Conservation (phyloP, 2,113 vertebrate genomes). For the Grammomys surdaster region DNA sequence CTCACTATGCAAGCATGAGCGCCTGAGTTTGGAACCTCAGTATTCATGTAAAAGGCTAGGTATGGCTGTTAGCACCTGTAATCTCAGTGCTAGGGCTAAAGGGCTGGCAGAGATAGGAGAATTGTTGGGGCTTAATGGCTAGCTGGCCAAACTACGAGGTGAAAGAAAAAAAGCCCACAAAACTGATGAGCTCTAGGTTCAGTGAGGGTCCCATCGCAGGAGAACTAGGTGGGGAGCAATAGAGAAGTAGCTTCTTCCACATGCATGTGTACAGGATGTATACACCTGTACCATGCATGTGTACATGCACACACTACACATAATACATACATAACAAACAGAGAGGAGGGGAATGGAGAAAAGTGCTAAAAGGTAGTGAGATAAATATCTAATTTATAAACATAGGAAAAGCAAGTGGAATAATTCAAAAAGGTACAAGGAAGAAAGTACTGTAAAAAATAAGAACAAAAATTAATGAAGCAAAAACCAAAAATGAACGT, state of each 20-base stretch:
- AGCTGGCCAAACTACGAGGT: not conserved
- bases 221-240: not conserved
- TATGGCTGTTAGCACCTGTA: not conserved
- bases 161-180: not conserved
- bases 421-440: constrained; percentile 17
- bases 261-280: not conserved
- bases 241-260: not conserved
- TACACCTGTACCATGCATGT: not conserved
- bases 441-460: constrained; percentile 34
- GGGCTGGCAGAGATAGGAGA: not conserved
- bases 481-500: constrained; percentile 6
- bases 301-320: not conserved
- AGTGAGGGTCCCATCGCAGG: not conserved
- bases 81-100: not conserved
- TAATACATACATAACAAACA: not conserved
- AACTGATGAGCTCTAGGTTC: not conserved
- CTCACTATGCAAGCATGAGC: not conserved
- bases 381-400: constrained; percentile 18
- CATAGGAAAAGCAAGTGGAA: constrained; percentile 23
- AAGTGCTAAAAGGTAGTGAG: constrained; percentile 23
- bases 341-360: too few species aligned
- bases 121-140: not conserved
- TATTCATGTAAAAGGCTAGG: not conserved
- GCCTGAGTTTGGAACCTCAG: not conserved
- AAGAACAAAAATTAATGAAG: constrained; percentile 7